phyloP scores from a whole-genome alignment of 2,113 vertebrate genomes.

The Vimba vimba region DNA sequence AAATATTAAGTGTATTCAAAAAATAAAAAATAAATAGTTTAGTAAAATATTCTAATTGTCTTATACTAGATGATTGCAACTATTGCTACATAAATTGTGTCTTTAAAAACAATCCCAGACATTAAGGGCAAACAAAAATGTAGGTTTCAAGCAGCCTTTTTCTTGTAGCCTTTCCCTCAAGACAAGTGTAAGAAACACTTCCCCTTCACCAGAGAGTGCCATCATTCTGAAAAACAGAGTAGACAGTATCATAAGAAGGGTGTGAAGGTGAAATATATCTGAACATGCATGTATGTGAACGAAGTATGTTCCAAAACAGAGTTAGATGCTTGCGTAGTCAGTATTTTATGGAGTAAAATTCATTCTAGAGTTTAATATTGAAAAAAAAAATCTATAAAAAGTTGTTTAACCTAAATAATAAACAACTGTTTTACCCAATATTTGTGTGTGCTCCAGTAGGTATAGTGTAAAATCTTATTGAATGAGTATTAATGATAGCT shows the following conservation, averaged over 20 bases:
- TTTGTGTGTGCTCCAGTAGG: not conserved
- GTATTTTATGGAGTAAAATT: not conserved
- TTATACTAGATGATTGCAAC: constrained; percentile 70
- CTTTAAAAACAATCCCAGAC: not conserved
- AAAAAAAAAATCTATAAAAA: not conserved
- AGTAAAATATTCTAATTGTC: constrained; percentile 10
- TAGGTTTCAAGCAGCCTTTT: not conserved
- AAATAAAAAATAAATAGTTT: constrained; percentile 65
- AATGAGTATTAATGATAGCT: not conserved
- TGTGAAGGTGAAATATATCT: not conserved
- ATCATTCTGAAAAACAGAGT: constrained; percentile 8
- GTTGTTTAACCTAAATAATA: not conserved
- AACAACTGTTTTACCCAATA: not conserved
- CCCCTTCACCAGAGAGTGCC: not conserved
- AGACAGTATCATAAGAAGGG: not conserved
- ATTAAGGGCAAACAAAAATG: constrained; percentile 14
- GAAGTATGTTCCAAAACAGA: no score
- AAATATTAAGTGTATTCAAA: constrained; percentile 82
- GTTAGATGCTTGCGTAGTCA: no score
- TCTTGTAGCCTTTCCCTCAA: not conserved
- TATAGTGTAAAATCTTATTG: not conserved
- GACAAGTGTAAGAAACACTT: not conserved
- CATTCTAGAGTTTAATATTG: not conserved
- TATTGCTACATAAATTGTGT: constrained; percentile 48
- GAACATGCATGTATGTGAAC: not conserved